These are phyloP conservation scores for Phaethon lepturus DNA, from an alignment of 2,113 vertebrate genomes.

Conservation along the genomic window DNA sequence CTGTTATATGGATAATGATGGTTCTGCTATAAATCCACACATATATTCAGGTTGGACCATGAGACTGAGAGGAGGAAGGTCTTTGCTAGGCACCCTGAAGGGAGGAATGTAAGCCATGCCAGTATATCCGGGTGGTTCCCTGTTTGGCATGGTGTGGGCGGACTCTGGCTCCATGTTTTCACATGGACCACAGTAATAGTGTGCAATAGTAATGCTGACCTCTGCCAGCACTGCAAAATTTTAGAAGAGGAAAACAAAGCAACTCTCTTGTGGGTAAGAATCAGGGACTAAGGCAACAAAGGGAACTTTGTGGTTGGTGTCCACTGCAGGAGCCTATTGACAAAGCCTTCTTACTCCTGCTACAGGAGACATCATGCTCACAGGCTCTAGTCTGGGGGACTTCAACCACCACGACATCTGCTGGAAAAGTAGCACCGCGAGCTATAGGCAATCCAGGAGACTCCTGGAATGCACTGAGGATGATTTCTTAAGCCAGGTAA, in stretches of 20 bases:
- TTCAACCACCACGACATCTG: no score
- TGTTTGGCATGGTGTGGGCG: rapidly evolving
- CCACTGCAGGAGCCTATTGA: no score
- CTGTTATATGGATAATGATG: neutral
- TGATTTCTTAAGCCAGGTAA: no score
- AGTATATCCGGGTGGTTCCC: neutral
- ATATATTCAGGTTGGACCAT: neutral
- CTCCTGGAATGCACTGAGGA: no score
- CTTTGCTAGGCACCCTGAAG: neutral
- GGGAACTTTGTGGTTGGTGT: no score
- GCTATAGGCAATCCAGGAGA: no score
- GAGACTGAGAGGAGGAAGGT: neutral
- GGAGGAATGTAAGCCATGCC: neutral
- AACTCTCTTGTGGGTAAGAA: neutral
- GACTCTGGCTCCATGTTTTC: neutral
- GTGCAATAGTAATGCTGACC: neutral
- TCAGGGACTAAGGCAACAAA: no score
- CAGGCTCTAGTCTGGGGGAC: no score
- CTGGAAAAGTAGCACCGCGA: no score
- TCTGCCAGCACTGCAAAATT: neutral
- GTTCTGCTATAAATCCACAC: neutral
- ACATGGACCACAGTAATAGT: neutral
- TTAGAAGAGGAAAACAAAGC: neutral
- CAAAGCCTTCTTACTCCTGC: no score
- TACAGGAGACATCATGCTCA: no score